Conservation (phyloP, 2,797 vertebrate genomes). For the Loriculus beryllinus region DNA sequence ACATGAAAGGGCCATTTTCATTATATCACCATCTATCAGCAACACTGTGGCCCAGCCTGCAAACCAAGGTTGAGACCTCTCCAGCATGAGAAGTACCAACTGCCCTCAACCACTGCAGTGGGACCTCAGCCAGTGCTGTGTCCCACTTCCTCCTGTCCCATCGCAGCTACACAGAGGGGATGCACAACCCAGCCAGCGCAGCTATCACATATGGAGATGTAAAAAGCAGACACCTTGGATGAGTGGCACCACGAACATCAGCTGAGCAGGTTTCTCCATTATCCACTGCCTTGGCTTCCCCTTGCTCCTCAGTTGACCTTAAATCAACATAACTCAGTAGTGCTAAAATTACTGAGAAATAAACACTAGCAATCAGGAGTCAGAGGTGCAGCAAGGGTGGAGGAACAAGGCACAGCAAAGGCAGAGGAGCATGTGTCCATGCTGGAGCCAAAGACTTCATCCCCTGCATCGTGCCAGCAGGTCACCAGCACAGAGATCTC, state of each 20-base stretch:
- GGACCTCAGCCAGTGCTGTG: neutral
- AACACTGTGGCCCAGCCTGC: neutral
- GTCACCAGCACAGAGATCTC: neutral
- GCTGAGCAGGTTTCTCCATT: neutral
- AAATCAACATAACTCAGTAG: neutral
- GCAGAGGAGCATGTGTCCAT: accelerated
- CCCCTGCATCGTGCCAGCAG: neutral
- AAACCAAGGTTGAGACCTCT: neutral
- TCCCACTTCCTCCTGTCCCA: neutral
- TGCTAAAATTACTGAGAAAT: neutral
- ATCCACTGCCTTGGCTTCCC: neutral
- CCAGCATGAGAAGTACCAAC: accelerated
- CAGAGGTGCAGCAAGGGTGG: neutral
- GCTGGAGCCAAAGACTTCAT: neutral
- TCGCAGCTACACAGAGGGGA: accelerated
- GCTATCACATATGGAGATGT: neutral
- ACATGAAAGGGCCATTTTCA: neutral
- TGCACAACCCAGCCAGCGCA: neutral
- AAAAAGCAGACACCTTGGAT: neutral
- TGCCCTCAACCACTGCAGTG: accelerated
- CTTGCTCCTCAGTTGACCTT: neutral
- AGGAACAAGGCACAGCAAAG: accelerated
- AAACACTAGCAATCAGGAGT: neutral
- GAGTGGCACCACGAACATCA: neutral
- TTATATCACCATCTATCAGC: neutral